Conservation (phyloP, 2,888 invertebrate species). For the Drosophila fungiperda region DNA sequence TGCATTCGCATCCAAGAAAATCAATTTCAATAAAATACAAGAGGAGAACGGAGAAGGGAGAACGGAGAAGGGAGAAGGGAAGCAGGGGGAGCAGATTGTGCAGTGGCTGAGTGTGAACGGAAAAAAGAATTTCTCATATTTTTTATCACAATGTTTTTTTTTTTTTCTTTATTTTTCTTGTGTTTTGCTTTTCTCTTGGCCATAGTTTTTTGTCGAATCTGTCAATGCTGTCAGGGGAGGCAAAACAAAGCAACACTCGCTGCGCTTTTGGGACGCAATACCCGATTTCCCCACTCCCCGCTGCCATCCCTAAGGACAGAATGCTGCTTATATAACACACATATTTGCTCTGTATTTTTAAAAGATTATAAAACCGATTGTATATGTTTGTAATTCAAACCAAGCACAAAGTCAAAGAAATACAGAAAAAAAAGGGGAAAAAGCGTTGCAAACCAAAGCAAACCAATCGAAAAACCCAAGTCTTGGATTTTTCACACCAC, state of each 20-base stretch:
- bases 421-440: constrained; percentile 12
- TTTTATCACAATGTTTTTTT: constrained; percentile 43
- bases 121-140: constrained; percentile 50
- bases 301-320: constrained; percentile 7
- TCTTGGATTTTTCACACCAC: constrained; percentile 33
- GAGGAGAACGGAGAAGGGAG: constrained; percentile 33
- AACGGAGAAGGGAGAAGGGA: background rate
- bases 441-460: constrained; percentile 29
- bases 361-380: constrained; percentile 71
- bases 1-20: constrained; percentile 77
- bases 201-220: constrained; percentile 80
- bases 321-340: constrained; percentile 43
- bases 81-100: background rate
- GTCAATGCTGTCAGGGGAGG: constrained; percentile 76
- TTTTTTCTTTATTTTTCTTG: background rate
- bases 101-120: background rate
- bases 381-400: constrained; percentile 45
- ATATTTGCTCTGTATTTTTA: constrained; percentile 79
- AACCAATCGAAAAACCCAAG: constrained; percentile 47
- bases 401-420: constrained; percentile 29
- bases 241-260: constrained; percentile 62
- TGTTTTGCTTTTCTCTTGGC: constrained; percentile 47
- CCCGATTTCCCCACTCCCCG: background rate
- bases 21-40: constrained; percentile 80
- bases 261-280: constrained; percentile 69